phyloP scores from a whole-genome alignment of 2,888 invertebrate species.

The Poecilobothrus nobilitatus region DNA sequence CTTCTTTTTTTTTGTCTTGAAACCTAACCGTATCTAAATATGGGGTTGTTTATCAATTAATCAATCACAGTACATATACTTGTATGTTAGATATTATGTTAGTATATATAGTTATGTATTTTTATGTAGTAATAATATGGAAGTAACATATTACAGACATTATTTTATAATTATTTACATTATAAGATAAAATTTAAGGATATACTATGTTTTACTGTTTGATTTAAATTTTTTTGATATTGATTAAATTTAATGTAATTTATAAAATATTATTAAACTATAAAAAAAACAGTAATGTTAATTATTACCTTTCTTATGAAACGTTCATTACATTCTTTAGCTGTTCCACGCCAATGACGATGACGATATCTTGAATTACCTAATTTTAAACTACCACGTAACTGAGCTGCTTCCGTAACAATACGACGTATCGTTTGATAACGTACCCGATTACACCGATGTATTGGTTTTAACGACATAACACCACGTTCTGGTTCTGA shows the following conservation, averaged over 20 bases:
- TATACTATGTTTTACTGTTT: too few relatives aligned
- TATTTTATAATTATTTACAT: too few relatives aligned
- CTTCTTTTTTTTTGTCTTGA: background rate
- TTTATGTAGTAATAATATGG: too few relatives aligned
- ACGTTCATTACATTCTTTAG: conserved; percentile 79
- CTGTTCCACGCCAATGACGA: conserved; percentile 76
- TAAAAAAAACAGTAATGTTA: background rate
- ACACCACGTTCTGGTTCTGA: conserved; percentile 63
- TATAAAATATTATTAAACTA: too few relatives aligned
- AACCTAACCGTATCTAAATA: too few relatives aligned
- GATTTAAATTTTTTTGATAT: too few relatives aligned
- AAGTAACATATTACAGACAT: too few relatives aligned
- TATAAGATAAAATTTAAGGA: too few relatives aligned
- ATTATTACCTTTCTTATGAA: conserved; percentile 73
- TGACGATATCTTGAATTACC: conserved; percentile 66
- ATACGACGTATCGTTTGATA: conserved; percentile 60
- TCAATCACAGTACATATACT: too few relatives aligned
- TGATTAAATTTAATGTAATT: too few relatives aligned
- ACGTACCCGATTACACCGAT: conserved; percentile 52
- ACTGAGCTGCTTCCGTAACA: conserved; percentile 60
- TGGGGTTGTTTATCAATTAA: background rate
- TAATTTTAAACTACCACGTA: conserved; percentile 56
- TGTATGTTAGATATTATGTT: background rate
- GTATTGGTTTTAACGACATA: conserved; percentile 39
- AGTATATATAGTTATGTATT: background rate